Evolutionary conservation across 2,888 invertebrate species (phyloP).

Genomic region (Scaptomyza tumidula): DNA sequence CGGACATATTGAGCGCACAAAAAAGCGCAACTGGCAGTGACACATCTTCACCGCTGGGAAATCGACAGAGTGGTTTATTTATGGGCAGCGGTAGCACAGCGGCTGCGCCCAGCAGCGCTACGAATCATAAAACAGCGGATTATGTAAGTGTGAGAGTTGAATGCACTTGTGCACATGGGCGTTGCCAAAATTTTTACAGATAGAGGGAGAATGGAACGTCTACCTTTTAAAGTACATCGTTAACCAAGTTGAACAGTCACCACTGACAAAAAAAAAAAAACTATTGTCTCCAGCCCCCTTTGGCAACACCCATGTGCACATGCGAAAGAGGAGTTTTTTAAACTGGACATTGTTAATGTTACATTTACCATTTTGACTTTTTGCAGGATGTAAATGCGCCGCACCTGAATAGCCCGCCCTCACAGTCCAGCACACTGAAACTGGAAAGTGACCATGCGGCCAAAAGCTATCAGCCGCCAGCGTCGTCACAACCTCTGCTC

Average conservation of each 20-base stretch:
- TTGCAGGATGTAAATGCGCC: constrained; percentile 76
- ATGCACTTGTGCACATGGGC: constrained; percentile 15
- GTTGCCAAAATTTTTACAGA: not conserved
- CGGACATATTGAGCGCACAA: constrained; percentile 92
- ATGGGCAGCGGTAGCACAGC: constrained; percentile 65
- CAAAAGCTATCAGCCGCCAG: constrained; percentile 76
- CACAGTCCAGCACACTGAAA: constrained; percentile 84
- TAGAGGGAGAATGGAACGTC: not conserved
- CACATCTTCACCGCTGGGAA: constrained; percentile 83
- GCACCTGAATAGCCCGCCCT: constrained; percentile 83
- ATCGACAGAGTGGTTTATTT: constrained; percentile 83
- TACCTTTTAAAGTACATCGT: no score
- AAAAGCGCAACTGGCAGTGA: constrained; percentile 86
- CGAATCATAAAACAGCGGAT: constrained; percentile 77
- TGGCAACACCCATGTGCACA: not conserved
- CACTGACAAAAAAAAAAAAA: no score
- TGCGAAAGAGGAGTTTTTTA: constrained; percentile 26
- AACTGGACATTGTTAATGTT: constrained; percentile 25
- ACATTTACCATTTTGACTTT: constrained; percentile 11
- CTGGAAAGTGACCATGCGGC: constrained; percentile 79
- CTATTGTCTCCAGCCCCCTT: not conserved
- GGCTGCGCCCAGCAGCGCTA: constrained; percentile 62
- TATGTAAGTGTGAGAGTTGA: constrained; percentile 79
- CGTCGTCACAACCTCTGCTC: constrained; percentile 76
- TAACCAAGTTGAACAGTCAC: no score